A percentile compares a stretch with the other conserved stretches of the same genome.
These are phyloP conservation scores for Platyscapa corneri DNA, from an alignment of 1,140 invertebrate species.

Conservation along the genomic window DNA sequence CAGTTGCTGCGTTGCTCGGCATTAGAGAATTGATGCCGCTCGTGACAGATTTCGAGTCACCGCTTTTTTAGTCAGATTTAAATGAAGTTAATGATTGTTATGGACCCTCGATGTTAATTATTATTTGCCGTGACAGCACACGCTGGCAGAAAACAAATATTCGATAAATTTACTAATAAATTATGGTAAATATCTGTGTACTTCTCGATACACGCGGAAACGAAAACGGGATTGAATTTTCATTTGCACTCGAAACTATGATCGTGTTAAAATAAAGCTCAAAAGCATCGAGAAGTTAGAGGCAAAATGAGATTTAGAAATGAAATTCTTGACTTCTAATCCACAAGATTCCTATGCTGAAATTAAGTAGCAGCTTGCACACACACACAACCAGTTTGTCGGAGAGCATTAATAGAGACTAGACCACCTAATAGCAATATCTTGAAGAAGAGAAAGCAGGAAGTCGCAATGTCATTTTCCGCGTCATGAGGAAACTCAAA, in stretches of 20 bases:
- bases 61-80: too few relatives aligned
- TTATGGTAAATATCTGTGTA: too few relatives aligned
- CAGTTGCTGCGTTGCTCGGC: not conserved
- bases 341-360: slow-evolving; percentile 49
- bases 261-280: not conserved
- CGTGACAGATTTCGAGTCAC: too few relatives aligned
- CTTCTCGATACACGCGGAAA: not conserved
- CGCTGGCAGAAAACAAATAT: too few relatives aligned
- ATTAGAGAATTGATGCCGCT: too few relatives aligned
- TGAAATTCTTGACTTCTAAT: slow-evolving; percentile 68
- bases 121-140: too few relatives aligned
- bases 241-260: not conserved
- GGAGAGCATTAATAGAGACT: slow-evolving; percentile 57
- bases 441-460: slow-evolving; percentile 13
- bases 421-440: slow-evolving; percentile 40
- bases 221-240: not conserved
- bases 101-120: too few relatives aligned
- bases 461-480: slow-evolving; percentile 55
- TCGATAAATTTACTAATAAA: too few relatives aligned
- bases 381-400: slow-evolving; percentile 67
- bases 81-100: too few relatives aligned
- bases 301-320: slow-evolving; percentile 51
- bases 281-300: not conserved
- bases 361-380: slow-evolving; percentile 51
- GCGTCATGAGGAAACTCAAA: slow-evolving; percentile 14